Percentiles rank a stretch among this genome's conserved stretches.
These are phyloP conservation scores for Troides helena DNA, from an alignment of 2,888 invertebrate genomes.

Conservation along the genomic window DNA sequence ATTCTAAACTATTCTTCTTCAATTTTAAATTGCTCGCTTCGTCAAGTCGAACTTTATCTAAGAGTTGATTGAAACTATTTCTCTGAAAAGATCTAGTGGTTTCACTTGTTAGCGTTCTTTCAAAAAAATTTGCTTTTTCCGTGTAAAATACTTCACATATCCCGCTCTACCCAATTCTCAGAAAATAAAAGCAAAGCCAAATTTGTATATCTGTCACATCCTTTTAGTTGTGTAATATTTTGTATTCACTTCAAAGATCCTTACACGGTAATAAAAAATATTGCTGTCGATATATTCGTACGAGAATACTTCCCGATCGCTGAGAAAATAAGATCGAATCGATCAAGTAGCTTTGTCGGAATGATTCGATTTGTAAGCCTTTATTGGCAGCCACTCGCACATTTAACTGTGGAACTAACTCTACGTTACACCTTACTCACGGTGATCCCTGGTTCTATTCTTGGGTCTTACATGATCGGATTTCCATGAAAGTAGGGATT, in stretches of 20 bases:
- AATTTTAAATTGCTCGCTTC: constrained; percentile 63
- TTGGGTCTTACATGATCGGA: too few relatives aligned
- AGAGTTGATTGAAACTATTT: constrained; percentile 69
- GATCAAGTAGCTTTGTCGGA: constrained; percentile 28
- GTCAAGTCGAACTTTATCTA: constrained; percentile 66
- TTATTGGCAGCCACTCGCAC: constrained; percentile 14
- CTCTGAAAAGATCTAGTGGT: constrained; percentile 54
- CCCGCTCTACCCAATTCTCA: not conserved
- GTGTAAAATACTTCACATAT: not conserved
- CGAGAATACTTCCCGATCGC: constrained; percentile 18
- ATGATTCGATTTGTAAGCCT: constrained; percentile 29
- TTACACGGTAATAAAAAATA: constrained; percentile 29
- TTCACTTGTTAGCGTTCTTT: constrained; percentile 46
- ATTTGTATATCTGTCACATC: constrained; percentile 24
- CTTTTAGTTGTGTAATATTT: constrained; percentile 27
- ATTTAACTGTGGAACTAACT: not conserved
- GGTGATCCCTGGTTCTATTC: too few relatives aligned
- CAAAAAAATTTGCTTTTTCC: constrained; percentile 29
- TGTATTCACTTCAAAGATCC: constrained; percentile 26
- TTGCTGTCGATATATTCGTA: constrained; percentile 26
- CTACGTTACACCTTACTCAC: too few relatives aligned
- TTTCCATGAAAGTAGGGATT: too few relatives aligned
- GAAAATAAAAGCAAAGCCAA: constrained; percentile 15
- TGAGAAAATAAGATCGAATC: constrained; percentile 27
- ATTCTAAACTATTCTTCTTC: constrained; percentile 60